phyloP scores from a whole-genome alignment of 2,113 vertebrate species.

The Tragelaphus imberbis region DNA sequence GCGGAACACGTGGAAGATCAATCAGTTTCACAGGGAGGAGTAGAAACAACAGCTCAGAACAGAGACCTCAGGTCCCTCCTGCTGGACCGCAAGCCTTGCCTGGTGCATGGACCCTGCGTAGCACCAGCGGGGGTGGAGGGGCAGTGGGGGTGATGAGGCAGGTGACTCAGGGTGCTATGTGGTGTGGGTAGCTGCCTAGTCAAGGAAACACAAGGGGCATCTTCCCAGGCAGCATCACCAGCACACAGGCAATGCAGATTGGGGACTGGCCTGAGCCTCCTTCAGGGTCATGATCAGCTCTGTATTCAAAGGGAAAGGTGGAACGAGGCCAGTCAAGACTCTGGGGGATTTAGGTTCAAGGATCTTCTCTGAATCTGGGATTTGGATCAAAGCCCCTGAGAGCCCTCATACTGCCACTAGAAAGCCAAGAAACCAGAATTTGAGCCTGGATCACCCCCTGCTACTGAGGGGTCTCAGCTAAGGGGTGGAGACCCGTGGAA shows the following conservation, averaged over 20 bases:
- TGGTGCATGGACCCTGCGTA: neutral
- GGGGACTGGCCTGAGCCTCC: neutral
- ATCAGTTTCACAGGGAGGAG: neutral
- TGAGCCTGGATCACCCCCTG: neutral
- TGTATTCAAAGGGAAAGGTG: neutral
- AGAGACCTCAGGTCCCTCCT: neutral
- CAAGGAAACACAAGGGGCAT: neutral
- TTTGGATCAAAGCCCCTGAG: neutral
- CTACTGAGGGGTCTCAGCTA: neutral
- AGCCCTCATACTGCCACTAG: neutral
- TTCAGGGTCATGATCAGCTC: neutral
- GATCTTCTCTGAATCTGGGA: neutral
- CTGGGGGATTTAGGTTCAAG: neutral
- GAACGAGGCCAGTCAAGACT: neutral
- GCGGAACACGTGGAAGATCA: neutral
- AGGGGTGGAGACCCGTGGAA: neutral
- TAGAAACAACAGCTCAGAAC: neutral
- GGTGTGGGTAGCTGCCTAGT: neutral
- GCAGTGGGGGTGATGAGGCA: neutral
- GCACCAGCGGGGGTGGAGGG: neutral
- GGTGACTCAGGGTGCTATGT: neutral
- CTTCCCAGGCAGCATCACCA: neutral
- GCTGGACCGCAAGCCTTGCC: neutral
- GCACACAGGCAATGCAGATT: neutral
- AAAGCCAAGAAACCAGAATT: neutral